Conservation (phyloP, 1,140 invertebrate species). For the Bombus picipes region DNA sequence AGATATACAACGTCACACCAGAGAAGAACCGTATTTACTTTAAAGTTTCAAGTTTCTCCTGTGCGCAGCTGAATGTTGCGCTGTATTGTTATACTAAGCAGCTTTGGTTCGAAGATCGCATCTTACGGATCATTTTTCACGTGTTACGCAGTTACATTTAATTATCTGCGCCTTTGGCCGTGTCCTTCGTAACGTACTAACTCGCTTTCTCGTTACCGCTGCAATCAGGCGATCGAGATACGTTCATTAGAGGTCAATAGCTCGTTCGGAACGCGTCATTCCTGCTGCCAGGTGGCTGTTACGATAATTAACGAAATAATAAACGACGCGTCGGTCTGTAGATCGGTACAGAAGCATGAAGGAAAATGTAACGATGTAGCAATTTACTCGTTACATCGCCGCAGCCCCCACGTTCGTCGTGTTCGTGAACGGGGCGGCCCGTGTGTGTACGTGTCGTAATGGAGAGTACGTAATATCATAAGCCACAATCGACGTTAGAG, state of each 20-base stretch:
- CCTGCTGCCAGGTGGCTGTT: background rate
- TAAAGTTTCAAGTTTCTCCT: background rate
- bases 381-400: conserved; percentile 62
- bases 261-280: background rate
- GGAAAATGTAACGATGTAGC: conserved; percentile 66
- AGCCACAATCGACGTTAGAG: conserved; percentile 69
- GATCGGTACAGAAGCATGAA: background rate
- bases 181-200: too few species aligned
- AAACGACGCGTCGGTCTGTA: conserved; percentile 5
- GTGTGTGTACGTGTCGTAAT: conserved; percentile 39
- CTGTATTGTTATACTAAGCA: background rate
- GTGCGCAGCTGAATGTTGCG: too few species aligned
- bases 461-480: conserved; percentile 62
- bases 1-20: too few species aligned
- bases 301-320: conserved; percentile 40
- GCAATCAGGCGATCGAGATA: background rate
- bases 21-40: background rate
- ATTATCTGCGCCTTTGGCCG: background rate
- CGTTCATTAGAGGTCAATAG: background rate
- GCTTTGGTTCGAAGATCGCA: background rate
- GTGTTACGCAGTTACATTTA: background rate
- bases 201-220: background rate
- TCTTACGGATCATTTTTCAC: background rate
- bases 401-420: background rate
- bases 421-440: background rate